Percentiles rank a stretch among this genome's conserved stretches.
These are phyloP conservation scores for Drosophila burlai DNA, from an alignment of 1,140 invertebrate genomes.

Conservation along the genomic window DNA sequence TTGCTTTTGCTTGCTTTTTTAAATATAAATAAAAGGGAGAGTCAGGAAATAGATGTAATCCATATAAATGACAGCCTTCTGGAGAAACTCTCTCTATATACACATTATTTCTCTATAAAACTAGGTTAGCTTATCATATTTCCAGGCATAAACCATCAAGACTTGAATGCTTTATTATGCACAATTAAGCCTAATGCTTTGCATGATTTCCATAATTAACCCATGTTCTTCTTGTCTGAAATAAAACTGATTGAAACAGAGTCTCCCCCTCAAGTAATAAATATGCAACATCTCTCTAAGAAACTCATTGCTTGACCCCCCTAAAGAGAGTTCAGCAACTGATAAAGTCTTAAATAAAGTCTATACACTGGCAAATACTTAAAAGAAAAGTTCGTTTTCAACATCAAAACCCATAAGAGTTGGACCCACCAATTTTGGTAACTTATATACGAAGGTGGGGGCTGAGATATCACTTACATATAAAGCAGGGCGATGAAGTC, in stretches of 20 bases:
- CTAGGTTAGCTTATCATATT: slow-evolving; percentile 14
- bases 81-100: background rate
- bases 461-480: slow-evolving; percentile 24
- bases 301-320: background rate
- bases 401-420: slow-evolving; percentile 2
- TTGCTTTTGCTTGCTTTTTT: background rate
- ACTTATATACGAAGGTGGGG: slow-evolving; percentile 15
- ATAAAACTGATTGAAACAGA: slow-evolving; percentile 8
- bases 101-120: background rate
- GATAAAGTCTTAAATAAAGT: slow-evolving; percentile 5
- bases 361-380: background rate
- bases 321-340: slow-evolving; percentile 10
- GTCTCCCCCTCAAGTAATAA: background rate
- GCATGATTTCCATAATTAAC: background rate
- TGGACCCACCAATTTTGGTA: slow-evolving; percentile 10
- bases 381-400: background rate
- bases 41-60: slow-evolving; percentile 14
- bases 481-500: slow-evolving; percentile 41
- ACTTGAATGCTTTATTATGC: background rate
- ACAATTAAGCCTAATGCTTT: slow-evolving; percentile 2
- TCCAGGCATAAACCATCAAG: background rate
- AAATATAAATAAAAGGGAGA: background rate
- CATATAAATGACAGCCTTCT: slow-evolving; percentile 1
- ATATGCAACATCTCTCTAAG: background rate
- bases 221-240: background rate